phyloP scores from a whole-genome alignment of 2,888 invertebrate genomes.

The Camptogramma bilineatum region DNA sequence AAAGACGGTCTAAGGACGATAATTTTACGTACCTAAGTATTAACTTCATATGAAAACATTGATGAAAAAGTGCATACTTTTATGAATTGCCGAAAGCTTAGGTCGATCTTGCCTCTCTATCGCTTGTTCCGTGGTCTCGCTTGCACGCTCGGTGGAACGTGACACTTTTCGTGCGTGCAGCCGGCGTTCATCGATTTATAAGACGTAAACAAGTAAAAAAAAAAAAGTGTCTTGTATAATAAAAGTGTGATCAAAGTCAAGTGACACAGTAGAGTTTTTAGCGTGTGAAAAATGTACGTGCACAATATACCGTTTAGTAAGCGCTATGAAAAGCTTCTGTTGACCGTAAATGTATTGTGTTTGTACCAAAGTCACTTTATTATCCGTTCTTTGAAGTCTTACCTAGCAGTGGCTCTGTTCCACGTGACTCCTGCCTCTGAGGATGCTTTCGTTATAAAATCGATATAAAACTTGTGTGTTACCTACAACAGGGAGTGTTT shows the following conservation, averaged over 20 bases:
- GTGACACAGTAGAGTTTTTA: neutral
- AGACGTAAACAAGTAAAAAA: too few relatives aligned
- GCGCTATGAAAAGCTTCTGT: neutral
- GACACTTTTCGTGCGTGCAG: too few relatives aligned
- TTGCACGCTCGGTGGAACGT: too few relatives aligned
- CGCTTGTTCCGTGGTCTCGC: too few relatives aligned
- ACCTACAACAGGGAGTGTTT: slow-evolving; percentile 40
- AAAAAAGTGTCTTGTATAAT: neutral
- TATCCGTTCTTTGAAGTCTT: neutral
- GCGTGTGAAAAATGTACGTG: neutral
- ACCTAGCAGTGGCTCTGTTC: slow-evolving; percentile 42
- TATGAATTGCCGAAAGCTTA: too few relatives aligned
- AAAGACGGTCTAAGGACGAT: too few relatives aligned
- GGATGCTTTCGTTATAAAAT: slow-evolving; percentile 50
- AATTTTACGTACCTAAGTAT: too few relatives aligned
- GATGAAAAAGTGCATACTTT: too few relatives aligned
- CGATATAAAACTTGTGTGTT: slow-evolving; percentile 44
- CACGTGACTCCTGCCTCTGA: slow-evolving; percentile 59
- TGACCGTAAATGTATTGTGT: neutral
- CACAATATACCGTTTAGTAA: neutral
- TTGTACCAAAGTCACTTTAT: neutral
- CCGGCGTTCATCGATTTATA: too few relatives aligned
- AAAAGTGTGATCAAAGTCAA: neutral
- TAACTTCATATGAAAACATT: too few relatives aligned
- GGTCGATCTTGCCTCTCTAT: too few relatives aligned